Conservation (phyloP, 2,113 vertebrate genomes). For the Ceyx cyanopectus region DNA sequence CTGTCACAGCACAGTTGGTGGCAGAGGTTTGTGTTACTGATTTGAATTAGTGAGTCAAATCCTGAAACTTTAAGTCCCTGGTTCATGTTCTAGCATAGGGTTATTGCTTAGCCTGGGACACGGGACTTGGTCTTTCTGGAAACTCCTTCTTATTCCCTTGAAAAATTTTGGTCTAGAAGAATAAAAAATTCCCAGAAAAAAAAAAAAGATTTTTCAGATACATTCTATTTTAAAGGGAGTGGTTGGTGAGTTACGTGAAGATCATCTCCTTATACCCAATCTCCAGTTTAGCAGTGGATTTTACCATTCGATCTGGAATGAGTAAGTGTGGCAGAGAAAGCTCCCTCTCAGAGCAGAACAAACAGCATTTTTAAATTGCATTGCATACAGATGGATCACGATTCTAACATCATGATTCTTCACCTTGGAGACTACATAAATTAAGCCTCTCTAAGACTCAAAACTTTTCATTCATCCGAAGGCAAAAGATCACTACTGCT, state of each 20-base stretch:
- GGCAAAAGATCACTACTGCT: not conserved
- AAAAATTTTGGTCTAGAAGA: not conserved
- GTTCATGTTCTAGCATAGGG: not conserved
- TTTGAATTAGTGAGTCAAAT: not conserved
- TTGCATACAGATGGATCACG: not conserved
- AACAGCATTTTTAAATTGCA: not conserved
- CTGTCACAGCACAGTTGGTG: not conserved
- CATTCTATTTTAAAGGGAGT: not conserved
- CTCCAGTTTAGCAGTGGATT: not conserved
- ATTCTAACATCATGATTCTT: not conserved
- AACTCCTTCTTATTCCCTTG: not conserved
- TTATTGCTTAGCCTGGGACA: not conserved
- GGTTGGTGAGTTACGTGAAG: not conserved
- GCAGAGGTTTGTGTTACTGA: not conserved
- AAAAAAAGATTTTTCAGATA: not conserved
- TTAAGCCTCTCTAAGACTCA: not conserved
- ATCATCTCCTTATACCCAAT: accelerated
- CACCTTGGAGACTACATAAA: not conserved
- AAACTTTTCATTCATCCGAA: not conserved
- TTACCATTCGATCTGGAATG: not conserved
- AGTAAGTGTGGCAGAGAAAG: accelerated
- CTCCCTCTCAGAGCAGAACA: not conserved
- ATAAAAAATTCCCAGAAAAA: not conserved
- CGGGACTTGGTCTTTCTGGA: not conserved
- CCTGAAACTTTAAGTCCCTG: not conserved